Conservation (phyloP, 2,797 vertebrate species). For the Tinamus major region DNA sequence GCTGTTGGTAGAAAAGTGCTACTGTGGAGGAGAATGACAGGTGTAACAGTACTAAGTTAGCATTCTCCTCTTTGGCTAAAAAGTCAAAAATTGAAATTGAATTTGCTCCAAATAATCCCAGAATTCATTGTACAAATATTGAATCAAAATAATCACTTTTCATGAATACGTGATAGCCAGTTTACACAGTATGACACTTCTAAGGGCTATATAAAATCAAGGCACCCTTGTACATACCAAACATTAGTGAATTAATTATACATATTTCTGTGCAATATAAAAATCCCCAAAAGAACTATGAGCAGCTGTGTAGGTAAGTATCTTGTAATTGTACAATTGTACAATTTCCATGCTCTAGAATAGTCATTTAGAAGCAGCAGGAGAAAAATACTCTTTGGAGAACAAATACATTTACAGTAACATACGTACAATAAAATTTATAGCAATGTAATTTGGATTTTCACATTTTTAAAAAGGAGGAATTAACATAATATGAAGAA, state of each 20-base stretch:
- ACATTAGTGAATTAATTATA: neutral
- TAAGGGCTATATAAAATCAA: neutral
- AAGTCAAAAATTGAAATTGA: conserved; percentile 5
- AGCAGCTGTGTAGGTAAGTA: neutral
- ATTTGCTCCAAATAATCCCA: neutral
- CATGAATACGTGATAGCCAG: neutral
- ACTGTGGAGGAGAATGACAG: conserved; percentile 12
- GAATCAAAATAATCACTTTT: neutral
- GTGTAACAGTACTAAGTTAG: neutral
- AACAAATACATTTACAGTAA: neutral
- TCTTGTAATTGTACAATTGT: neutral
- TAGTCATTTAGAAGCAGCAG: neutral
- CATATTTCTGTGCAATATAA: neutral
- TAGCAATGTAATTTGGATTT: neutral
- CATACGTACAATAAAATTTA: neutral
- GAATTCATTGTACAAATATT: neutral
- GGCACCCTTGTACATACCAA: neutral
- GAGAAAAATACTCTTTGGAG: neutral
- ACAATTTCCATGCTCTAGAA: fast-evolving
- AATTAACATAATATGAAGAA: neutral
- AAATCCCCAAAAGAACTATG: neutral
- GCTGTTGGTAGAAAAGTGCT: conserved; percentile 5
- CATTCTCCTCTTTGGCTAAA: conserved; percentile 7
- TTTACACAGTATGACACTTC: neutral
- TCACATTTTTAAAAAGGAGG: neutral